phyloP scores from a whole-genome alignment of 2,797 vertebrate species.

The Trachops cirrhosus region DNA sequence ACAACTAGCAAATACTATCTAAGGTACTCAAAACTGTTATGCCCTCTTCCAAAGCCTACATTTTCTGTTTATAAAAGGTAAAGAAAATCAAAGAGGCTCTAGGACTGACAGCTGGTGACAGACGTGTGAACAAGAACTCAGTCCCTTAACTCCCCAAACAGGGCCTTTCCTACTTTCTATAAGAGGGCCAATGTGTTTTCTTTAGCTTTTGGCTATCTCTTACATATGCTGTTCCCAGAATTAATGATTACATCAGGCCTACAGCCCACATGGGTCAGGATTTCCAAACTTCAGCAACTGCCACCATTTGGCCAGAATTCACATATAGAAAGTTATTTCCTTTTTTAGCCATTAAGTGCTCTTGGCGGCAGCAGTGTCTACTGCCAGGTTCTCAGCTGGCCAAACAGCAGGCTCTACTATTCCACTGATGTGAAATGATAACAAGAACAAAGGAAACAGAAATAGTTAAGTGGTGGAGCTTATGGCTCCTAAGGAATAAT shows the following conservation, averaged over 20 bases:
- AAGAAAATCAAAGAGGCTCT: not conserved
- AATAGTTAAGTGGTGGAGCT: not conserved
- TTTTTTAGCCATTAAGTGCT: conserved; percentile 66
- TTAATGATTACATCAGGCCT: not conserved
- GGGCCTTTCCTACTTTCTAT: not conserved
- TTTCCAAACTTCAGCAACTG: conserved; percentile 50
- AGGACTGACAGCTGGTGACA: not conserved
- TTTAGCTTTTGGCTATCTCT: not conserved
- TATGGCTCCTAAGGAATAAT: not conserved
- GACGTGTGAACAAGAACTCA: too few relatives aligned
- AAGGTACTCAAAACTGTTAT: not conserved
- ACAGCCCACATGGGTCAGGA: not conserved
- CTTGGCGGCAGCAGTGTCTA: not conserved
- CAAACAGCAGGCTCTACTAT: not conserved
- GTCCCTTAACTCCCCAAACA: not conserved
- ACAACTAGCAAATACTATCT: not conserved
- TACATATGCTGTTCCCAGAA: not conserved
- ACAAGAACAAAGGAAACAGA: not conserved
- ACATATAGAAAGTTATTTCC: conserved; percentile 72
- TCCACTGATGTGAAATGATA: not conserved
- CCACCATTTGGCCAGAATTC: conserved; percentile 60
- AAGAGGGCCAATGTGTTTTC: not conserved
- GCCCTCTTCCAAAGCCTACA: not conserved
- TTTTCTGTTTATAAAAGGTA: not conserved
- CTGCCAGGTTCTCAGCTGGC: not conserved